These are phyloP conservation scores for Mythimna albipuncta DNA, from an alignment of 2,888 invertebrate species.

Conservation along the genomic window DNA sequence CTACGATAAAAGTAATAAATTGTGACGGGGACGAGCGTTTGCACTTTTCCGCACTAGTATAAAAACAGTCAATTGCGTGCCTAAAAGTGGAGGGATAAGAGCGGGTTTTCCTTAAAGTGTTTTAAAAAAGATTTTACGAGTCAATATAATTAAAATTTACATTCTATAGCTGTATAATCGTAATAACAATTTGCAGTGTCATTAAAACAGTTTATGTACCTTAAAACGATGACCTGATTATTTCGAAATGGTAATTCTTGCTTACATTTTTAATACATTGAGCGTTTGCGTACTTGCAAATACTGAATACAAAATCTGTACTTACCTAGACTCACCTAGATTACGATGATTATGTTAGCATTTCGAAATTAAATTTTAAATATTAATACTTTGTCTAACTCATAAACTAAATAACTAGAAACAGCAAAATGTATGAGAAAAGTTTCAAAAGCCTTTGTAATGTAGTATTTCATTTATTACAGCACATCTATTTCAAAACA, in stretches of 20 bases:
- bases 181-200: constrained; percentile 35
- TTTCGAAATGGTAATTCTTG: constrained; percentile 54
- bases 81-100: too few relatives aligned
- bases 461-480: too few relatives aligned
- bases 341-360: not conserved
- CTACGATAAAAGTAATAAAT: too few relatives aligned
- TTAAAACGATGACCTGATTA: constrained; percentile 57
- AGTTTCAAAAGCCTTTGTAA: too few relatives aligned
- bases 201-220: constrained; percentile 40
- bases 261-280: constrained; percentile 27
- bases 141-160: constrained; percentile 44
- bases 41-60: too few relatives aligned
- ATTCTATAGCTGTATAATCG: constrained; percentile 42
- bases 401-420: not conserved
- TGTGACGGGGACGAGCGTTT: too few relatives aligned
- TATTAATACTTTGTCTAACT: not conserved
- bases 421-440: too few relatives aligned
- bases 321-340: not conserved
- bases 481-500: too few relatives aligned
- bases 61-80: too few relatives aligned
- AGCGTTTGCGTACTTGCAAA: constrained; percentile 10
- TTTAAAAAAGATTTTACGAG: not conserved
- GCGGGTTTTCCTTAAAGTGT: too few relatives aligned
- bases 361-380: not conserved
- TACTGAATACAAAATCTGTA: not conserved